Evolutionary conservation across 2,113 vertebrate species (phyloP).

Genomic region (Pachyramphus minor): DNA sequence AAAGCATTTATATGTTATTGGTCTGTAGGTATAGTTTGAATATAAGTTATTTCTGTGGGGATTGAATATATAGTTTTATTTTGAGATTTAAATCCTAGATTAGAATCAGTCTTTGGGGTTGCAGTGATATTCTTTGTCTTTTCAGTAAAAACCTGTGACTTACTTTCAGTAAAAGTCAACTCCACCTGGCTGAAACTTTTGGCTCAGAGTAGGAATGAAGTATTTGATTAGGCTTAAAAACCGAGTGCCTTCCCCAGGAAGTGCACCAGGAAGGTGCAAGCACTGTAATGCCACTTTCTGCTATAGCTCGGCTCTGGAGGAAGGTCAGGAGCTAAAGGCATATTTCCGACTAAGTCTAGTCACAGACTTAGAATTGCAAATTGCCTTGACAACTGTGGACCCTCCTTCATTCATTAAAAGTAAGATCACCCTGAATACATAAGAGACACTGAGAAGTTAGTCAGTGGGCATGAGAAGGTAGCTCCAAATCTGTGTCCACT

Average conservation of each 20-base stretch:
- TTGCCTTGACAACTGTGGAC: not conserved
- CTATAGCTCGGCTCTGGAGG: not conserved
- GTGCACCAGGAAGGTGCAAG: not conserved
- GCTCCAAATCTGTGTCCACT: not conserved
- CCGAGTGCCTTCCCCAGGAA: not conserved
- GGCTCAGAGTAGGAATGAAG: not conserved
- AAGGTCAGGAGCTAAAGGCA: not conserved
- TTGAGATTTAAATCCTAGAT: not conserved
- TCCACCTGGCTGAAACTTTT: not conserved
- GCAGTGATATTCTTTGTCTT: rapidly evolving
- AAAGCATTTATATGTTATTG: too few species aligned
- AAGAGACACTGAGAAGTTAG: not conserved
- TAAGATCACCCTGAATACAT: not conserved
- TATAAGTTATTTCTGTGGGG: not conserved
- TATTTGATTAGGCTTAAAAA: not conserved
- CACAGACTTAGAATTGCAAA: not conserved
- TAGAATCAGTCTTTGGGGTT: not conserved
- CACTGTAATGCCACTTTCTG: not conserved
- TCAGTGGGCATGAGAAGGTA: not conserved
- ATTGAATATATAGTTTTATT: not conserved
- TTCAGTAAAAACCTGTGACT: not conserved
- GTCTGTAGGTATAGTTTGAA: not conserved
- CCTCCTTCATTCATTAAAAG: not conserved
- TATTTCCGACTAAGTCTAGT: not conserved
- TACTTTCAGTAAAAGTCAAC: not conserved